A percentile compares a stretch with the other conserved stretches of the same genome.
phyloP scores from a whole-genome alignment of 2,113 vertebrate genomes.

The Martes martes region DNA sequence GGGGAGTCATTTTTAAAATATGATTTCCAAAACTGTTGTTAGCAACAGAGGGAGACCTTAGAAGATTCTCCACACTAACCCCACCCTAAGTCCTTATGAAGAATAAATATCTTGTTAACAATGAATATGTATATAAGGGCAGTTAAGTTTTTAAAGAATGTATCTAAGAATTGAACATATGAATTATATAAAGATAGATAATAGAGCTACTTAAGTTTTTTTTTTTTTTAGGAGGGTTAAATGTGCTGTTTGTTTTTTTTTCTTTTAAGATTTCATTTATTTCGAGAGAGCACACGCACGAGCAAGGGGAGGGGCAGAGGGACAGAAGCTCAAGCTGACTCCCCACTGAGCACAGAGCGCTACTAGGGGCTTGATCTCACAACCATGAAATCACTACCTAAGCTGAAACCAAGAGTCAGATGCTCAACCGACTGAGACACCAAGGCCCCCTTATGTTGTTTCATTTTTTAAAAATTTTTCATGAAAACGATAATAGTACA shows the following conservation, averaged over 20 bases:
- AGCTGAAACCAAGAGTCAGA: background rate
- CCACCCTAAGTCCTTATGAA: background rate
- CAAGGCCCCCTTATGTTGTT: background rate
- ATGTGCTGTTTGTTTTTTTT: background rate
- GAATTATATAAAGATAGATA: background rate
- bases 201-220: background rate
- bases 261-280: background rate
- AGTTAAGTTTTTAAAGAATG: background rate
- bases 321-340: background rate
- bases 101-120: background rate
- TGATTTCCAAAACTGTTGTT: background rate
- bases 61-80: background rate
- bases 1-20: background rate
- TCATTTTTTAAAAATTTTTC: background rate
- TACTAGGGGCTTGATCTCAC: background rate
- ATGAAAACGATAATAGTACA: background rate
- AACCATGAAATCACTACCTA: background rate
- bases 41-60: background rate
- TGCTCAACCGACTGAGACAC: background rate
- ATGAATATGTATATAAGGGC: too few relatives aligned
- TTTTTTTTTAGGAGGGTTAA: background rate
- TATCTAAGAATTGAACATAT: background rate
- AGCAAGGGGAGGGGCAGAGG: background rate
- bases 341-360: background rate
- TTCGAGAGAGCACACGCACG: accelerated